phyloP scores from a whole-genome alignment of 1,140 invertebrate genomes.

The Achroia grisella region DNA sequence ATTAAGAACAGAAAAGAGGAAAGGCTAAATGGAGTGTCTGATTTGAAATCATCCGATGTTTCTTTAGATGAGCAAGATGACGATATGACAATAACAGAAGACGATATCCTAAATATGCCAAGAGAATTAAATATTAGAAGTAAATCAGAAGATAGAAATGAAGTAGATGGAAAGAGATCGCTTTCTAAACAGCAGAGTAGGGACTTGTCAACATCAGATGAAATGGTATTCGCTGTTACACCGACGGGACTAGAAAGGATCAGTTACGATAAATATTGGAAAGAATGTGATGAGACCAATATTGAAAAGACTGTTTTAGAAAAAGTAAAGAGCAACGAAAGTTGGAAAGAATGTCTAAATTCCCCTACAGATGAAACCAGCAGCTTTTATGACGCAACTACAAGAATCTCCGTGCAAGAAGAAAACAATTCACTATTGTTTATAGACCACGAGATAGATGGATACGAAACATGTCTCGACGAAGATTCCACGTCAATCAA shows the following conservation, averaged over 20 bases:
- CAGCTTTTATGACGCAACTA: conserved; percentile 44
- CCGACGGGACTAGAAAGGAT: conserved; percentile 69
- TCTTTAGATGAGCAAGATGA: conserved; percentile 66
- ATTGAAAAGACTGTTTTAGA: conserved; percentile 28
- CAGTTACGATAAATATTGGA: conserved; percentile 70
- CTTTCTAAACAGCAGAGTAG: conserved; percentile 65
- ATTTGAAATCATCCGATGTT: conserved; percentile 54
- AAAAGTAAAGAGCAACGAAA: conserved; percentile 58
- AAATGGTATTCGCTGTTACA: conserved; percentile 72
- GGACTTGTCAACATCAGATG: conserved; percentile 70
- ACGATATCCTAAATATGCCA: conserved; percentile 47
- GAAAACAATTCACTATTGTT: conserved; percentile 50
- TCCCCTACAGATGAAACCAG: conserved; percentile 37
- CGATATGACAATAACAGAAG: conserved; percentile 71
- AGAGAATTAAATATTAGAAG: conserved; percentile 56
- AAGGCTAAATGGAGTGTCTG: conserved; percentile 42
- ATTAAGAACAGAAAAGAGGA: conserved; percentile 16
- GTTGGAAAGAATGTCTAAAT: conserved; percentile 58
- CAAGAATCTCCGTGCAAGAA: conserved; percentile 54
- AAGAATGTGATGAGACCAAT: conserved; percentile 32
- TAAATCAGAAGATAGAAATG: conserved; percentile 48
- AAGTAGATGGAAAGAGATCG: conserved; percentile 29
- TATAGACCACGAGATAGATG: conserved; percentile 70
- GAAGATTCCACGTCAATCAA: conserved; percentile 61
- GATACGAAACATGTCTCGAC: conserved; percentile 70